Conservation (phyloP, 1,140 invertebrate genomes). For the Cydia amplana region DNA sequence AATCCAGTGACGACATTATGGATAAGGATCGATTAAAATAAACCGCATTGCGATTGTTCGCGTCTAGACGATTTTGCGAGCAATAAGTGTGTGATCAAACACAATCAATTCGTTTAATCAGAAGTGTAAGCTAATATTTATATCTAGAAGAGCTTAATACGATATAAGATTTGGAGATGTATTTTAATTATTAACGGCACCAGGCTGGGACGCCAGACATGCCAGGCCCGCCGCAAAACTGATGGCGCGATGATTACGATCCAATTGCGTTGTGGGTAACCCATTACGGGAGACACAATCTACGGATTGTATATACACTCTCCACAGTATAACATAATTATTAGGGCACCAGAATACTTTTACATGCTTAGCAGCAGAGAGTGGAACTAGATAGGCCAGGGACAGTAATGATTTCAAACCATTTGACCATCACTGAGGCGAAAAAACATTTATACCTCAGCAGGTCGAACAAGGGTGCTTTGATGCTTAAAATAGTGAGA, state of each 20-base stretch:
- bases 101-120: no score
- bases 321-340: not conserved
- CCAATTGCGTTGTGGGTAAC: constrained; percentile 8
- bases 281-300: not conserved
- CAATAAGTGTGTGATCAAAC: no score
- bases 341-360: not conserved
- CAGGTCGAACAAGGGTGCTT: no score
- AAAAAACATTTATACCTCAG: no score
- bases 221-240: not conserved
- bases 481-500: no score
- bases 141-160: no score
- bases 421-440: not conserved
- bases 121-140: no score
- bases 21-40: no score
- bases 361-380: not conserved
- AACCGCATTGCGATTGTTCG: no score
- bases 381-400: not conserved
- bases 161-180: no score
- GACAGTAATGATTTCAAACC: not conserved
- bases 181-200: not conserved
- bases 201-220: not conserved
- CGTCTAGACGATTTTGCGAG: no score
- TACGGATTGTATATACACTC: not conserved
- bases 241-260: constrained; percentile 10
- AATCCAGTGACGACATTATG: no score